Evolutionary conservation across 2,113 vertebrate species (phyloP).

Genomic region (Peucedramus taeniatus): DNA sequence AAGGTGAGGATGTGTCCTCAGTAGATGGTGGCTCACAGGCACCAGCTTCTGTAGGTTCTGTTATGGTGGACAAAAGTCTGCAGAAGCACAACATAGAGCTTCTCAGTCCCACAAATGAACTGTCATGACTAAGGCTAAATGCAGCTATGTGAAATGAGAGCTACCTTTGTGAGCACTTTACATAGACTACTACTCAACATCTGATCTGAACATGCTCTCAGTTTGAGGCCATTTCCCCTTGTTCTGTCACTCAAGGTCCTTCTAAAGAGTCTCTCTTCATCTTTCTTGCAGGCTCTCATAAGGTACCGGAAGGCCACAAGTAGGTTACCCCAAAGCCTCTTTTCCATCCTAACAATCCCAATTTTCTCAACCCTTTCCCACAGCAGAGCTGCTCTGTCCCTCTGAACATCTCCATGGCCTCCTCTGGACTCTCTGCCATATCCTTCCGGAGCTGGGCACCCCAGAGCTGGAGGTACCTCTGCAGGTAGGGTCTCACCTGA

Average conservation of each 20-base stretch:
- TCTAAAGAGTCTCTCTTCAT: neutral
- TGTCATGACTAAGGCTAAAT: neutral
- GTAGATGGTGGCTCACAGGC: constrained; percentile 76
- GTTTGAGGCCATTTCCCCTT: neutral
- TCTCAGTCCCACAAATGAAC: neutral
- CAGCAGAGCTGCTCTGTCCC: neutral
- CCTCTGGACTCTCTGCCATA: neutral
- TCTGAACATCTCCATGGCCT: neutral
- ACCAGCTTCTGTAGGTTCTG: constrained; percentile 83
- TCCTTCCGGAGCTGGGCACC: no score
- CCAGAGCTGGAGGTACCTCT: neutral
- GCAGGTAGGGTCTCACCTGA: neutral
- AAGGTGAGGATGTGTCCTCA: constrained; percentile 75
- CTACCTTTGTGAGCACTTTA: neutral
- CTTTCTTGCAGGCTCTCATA: neutral
- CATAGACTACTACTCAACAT: neutral
- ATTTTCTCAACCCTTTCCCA: neutral
- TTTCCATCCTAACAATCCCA: neutral
- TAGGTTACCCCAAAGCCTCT: neutral
- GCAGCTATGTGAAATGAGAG: neutral
- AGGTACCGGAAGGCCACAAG: neutral
- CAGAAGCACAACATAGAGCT: neutral
- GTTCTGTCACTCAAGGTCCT: neutral
- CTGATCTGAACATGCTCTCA: neutral
- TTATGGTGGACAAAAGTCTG: constrained; percentile 94